Evolutionary conservation across 2,888 invertebrate genomes (phyloP).

Genomic region (Andrena dorsata): DNA sequence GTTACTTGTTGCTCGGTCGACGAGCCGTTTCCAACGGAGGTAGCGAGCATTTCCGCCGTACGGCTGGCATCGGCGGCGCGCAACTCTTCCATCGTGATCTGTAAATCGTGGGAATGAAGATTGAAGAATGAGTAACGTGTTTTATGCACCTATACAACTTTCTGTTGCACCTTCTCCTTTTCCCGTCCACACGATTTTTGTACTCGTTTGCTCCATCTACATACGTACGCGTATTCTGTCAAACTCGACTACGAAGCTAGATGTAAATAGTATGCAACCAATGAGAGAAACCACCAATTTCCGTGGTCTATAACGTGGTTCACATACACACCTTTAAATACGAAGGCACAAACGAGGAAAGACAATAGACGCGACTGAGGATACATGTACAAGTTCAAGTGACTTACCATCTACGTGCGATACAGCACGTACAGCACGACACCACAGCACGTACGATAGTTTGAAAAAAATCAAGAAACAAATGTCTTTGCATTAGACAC

Average conservation of each 20-base stretch:
- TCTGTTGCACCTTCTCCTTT: neutral
- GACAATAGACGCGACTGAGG: constrained; percentile 58
- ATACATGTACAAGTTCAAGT: constrained; percentile 9
- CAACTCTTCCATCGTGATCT: constrained; percentile 94
- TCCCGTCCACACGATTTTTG: neutral
- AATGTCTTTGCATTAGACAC: constrained; percentile 22
- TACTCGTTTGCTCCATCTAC: too few relatives aligned
- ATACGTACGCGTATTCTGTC: too few relatives aligned
- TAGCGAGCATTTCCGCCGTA: constrained; percentile 82
- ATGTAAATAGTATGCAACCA: neutral
- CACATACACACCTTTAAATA: neutral
- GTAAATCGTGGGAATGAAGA: constrained; percentile 34
- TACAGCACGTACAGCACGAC: constrained; percentile 77
- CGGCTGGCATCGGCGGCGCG: constrained; percentile 87
- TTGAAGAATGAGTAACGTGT: neutral
- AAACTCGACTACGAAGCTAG: too few relatives aligned
- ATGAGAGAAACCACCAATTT: too few relatives aligned
- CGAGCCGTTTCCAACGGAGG: constrained; percentile 74
- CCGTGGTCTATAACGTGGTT: neutral
- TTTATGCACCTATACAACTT: neutral
- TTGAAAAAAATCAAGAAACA: constrained; percentile 76
- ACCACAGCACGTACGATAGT: constrained; percentile 82
- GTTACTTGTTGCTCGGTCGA: constrained; percentile 82
- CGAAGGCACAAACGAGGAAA: neutral
- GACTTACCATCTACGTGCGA: constrained; percentile 84